These are phyloP conservation scores for Mohoua ochrocephala DNA, from an alignment of 2,113 vertebrate species.

Conservation along the genomic window DNA sequence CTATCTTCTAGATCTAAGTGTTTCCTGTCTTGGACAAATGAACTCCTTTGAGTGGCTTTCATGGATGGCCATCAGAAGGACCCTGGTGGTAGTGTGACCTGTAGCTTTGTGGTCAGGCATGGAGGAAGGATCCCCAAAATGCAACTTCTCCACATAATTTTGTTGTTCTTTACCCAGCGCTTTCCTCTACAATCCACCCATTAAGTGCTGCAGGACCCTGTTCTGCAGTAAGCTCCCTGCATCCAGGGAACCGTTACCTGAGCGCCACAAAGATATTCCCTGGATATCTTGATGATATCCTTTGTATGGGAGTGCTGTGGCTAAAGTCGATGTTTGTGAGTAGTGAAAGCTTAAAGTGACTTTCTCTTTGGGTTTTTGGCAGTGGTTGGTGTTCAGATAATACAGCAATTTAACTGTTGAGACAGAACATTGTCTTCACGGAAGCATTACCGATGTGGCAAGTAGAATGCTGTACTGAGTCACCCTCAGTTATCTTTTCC, in stretches of 20 bases:
- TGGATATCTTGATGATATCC: neutral
- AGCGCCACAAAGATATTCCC: neutral
- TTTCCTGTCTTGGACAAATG: neutral
- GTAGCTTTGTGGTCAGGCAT: neutral
- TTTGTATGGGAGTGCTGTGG: neutral
- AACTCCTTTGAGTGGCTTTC: neutral
- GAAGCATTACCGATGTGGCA: neutral
- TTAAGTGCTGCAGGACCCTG: neutral
- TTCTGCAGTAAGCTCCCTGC: neutral
- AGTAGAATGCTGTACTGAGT: neutral
- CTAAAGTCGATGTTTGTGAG: neutral
- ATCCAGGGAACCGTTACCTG: accelerated
- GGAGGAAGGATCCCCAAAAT: neutral
- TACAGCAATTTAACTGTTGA: neutral
- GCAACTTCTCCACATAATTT: neutral
- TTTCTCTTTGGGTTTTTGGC: neutral
- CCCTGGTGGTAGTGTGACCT: neutral
- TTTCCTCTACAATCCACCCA: neutral
- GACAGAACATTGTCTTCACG: neutral
- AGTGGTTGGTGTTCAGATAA: neutral
- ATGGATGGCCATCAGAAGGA: neutral
- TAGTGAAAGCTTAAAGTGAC: neutral
- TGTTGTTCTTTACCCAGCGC: neutral
- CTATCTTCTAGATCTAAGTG: neutral
- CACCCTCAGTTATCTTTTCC: neutral